These are phyloP conservation scores for Stylophora pistillata DNA, from an alignment of 64 coral and sea anemone species.

Conservation along the genomic window DNA sequence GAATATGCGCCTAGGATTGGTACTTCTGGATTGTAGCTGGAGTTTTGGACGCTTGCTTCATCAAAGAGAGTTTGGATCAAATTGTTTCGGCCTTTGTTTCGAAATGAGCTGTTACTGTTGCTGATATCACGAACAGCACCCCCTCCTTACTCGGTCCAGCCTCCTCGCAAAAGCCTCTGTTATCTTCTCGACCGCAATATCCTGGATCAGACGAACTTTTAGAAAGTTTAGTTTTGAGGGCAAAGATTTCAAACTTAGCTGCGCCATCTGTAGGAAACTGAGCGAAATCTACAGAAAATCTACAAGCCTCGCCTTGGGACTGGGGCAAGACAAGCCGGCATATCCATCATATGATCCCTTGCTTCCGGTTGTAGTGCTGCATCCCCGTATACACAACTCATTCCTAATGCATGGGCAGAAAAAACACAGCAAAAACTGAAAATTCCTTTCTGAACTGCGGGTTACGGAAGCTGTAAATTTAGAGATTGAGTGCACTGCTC, in stretches of 20 bases:
- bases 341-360: conserved; percentile 58
- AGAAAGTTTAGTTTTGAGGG: not conserved
- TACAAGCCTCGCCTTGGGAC: conserved; percentile 15
- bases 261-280: not conserved
- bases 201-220: not conserved
- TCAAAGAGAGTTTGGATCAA: not conserved
- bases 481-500: conserved; percentile 66
- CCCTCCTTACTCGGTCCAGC: not conserved
- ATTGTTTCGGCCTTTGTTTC: not conserved
- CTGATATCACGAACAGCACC: no score
- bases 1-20: not conserved
- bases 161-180: not conserved
- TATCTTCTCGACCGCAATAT: not conserved
- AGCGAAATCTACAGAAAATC: conserved; percentile 34
- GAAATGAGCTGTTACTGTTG: not conserved
- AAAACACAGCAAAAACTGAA: conserved; percentile 65
- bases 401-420: conserved; percentile 45
- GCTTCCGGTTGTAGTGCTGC: conserved; percentile 45
- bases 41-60: not conserved
- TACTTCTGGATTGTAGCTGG: not conserved
- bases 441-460: conserved; percentile 77
- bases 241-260: not conserved
- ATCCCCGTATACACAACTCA: conserved; percentile 1
- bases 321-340: not conserved
- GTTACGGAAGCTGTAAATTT: conserved; percentile 79